Evolutionary conservation across 2,797 vertebrate species (phyloP).

Genomic region (Tolypeutes matacus): DNA sequence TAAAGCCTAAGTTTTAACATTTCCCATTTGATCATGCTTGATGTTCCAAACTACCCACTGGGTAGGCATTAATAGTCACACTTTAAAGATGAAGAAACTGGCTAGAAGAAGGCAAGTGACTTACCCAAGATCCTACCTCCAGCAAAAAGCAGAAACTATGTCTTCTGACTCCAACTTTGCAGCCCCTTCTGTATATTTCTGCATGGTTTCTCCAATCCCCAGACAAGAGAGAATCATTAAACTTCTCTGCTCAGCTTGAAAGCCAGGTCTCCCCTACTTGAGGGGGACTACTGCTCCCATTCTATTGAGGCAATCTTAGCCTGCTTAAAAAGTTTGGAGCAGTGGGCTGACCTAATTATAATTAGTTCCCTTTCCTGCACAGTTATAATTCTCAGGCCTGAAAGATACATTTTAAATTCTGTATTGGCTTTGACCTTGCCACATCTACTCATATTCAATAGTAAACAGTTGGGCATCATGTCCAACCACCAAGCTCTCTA

Average conservation of each 20-base stretch:
- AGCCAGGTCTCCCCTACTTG: neutral
- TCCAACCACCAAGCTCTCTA: constrained; percentile 81
- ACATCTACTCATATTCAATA: constrained; percentile 72
- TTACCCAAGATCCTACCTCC: neutral
- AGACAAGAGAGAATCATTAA: neutral
- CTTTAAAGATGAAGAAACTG: neutral
- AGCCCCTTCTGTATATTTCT: neutral
- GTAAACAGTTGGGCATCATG: constrained; percentile 82
- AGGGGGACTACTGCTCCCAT: neutral
- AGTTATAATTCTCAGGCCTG: constrained; percentile 16
- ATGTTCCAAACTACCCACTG: neutral
- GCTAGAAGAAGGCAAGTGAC: neutral
- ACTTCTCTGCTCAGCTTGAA: neutral
- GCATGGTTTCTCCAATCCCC: neutral
- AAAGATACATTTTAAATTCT: constrained; percentile 74
- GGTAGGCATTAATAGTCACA: neutral
- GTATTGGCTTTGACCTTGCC: constrained; percentile 68
- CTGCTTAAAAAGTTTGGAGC: constrained; percentile 30
- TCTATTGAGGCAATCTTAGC: neutral
- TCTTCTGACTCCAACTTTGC: neutral
- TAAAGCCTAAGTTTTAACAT: neutral
- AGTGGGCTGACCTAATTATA: neutral
- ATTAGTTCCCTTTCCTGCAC: neutral
- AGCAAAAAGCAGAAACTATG: neutral
- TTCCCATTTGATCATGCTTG: neutral